phyloP scores from a whole-genome alignment of 2,888 invertebrate genomes.

The Sympetrum striolatum region DNA sequence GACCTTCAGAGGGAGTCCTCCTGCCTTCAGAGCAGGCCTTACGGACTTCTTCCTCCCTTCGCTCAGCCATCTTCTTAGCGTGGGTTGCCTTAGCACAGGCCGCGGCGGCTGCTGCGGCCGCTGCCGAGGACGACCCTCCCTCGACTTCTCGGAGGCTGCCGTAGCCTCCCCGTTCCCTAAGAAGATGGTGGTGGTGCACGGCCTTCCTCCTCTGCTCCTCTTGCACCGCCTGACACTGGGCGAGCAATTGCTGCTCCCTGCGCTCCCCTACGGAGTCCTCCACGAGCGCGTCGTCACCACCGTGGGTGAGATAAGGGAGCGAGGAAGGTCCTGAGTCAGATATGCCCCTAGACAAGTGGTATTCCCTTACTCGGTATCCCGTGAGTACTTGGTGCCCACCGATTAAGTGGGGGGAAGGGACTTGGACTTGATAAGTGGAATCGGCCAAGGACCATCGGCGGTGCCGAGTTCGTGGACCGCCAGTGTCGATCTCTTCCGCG shows the following conservation, averaged over 20 bases:
- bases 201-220: constrained; percentile 39
- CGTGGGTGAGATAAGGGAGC: constrained; percentile 12
- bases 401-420: neutral
- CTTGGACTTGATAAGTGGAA: neutral
- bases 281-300: constrained; percentile 10
- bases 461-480: constrained; percentile 12
- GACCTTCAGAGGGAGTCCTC: neutral
- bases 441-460: constrained; percentile 41
- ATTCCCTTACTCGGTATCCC: neutral
- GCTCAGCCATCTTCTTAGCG: constrained; percentile 23
- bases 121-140: constrained; percentile 42
- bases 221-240: constrained; percentile 17
- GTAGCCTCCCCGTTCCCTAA: constrained; percentile 13
- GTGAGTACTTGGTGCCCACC: neutral
- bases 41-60: constrained; percentile 44
- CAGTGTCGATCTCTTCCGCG: neutral
- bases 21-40: constrained; percentile 26
- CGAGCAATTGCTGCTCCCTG: constrained; percentile 30
- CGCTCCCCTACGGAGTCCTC: constrained; percentile 43
- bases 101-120: constrained; percentile 39
- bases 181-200: constrained; percentile 6
- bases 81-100: constrained; percentile 22
- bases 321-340: constrained; percentile 12
- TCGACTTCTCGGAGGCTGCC: constrained; percentile 50
- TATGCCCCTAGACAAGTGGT: neutral